A percentile compares a stretch with the other conserved stretches of the same genome.
phyloP scores from a whole-genome alignment of 2,888 invertebrate genomes.

The Stratiomys singularior region DNA sequence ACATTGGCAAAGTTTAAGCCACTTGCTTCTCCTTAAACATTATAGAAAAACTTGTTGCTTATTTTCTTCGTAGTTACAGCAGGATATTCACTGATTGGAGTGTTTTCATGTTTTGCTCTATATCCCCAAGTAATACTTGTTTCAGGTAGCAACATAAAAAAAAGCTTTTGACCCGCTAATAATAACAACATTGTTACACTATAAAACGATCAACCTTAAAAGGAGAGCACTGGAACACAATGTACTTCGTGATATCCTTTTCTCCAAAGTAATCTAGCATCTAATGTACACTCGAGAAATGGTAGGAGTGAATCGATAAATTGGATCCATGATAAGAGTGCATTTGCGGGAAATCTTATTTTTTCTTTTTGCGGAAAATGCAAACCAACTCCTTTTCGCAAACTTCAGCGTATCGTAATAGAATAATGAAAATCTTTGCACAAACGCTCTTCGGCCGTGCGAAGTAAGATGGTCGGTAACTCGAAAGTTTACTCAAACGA shows the following conservation, averaged over 20 bases:
- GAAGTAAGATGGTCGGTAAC: slow-evolving; percentile 21
- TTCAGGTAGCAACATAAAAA: no score
- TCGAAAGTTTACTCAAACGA: background rate
- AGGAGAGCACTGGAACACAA: no score
- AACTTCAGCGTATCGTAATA: slow-evolving; percentile 36
- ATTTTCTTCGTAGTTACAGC: no score
- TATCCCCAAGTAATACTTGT: no score
- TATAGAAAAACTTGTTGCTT: no score
- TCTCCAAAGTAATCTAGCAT: background rate
- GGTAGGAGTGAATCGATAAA: background rate
- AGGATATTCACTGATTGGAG: no score
- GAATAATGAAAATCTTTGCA: slow-evolving; percentile 36
- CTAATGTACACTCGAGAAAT: background rate
- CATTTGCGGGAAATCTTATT: background rate
- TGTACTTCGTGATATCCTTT: background rate
- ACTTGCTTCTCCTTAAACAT: no score
- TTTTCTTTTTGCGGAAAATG: background rate
- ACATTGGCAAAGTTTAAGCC: no score
- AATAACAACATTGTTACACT: no score
- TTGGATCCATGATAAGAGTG: slow-evolving; percentile 10
- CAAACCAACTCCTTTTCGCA: slow-evolving; percentile 30
- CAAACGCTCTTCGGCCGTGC: slow-evolving; percentile 18
- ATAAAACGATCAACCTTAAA: no score
- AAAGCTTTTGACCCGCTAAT: no score
- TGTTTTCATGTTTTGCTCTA: no score